Base-by-base conservation (phyloP, 2,113 vertebrate species). In the Alethe castanea region DNA sequence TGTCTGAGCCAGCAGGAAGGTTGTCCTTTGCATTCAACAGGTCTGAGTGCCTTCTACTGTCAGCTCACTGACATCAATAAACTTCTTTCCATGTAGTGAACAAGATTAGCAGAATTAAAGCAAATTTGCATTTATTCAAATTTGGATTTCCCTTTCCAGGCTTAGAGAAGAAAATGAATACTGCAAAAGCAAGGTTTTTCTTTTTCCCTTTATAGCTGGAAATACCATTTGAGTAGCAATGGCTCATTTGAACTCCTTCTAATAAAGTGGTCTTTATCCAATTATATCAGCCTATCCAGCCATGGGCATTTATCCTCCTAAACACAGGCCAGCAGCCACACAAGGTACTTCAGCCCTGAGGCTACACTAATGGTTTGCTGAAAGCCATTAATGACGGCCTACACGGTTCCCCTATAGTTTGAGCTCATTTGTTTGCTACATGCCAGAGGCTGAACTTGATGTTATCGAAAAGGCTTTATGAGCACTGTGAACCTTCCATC, bases 251-350 rank as follows among this genome's bases (percentile, higher is more conserved):
- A 95, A 87, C 29, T 48, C 65, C 42, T 77, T 42, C 54, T 88
- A 84, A 71, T 42, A 80, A 90, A 86, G 54, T 31, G 33, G 78
- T 92, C 85, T 92, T 93, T 90, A 96, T 87, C 64, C 67, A 93
- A 73, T 92, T 94, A 83, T 23, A 88, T 77, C 66, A 91, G 59
- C 33, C 93, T 60, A 90, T 53, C 67, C 83, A 83, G 82, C 67
- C 60, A 83, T 73, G 86, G 36, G 78, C 48, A 87, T 87, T 93
- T 87, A 67, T 67, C 48, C 42, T 88, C 69, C 66, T 81, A 86
- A 92, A 83, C 60, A 62, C 3, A 61, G 31, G 67, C 67, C 85
- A 94, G 82, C 2, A 14, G 56, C 90, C 92, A 96, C 93, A 95
- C 52, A 86, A 92, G 72, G 82, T 73, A 92, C 82, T 83, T 77